phyloP scores from a whole-genome alignment of 2,797 vertebrate genomes.

The Ispidina lecontei region DNA sequence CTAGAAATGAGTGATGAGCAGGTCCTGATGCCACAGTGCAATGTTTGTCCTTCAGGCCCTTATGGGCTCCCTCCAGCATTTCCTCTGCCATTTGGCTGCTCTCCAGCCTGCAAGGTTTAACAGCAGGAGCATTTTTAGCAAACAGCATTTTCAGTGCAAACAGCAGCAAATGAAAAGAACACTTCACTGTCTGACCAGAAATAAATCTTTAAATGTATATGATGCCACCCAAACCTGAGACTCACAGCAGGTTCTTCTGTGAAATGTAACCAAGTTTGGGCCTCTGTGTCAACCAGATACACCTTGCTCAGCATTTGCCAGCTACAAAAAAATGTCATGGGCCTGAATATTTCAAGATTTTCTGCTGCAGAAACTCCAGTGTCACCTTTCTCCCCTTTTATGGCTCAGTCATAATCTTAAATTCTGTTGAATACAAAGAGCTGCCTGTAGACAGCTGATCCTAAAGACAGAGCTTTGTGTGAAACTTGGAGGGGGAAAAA shows the following conservation, averaged over 20 bases:
- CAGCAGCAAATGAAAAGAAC: background rate
- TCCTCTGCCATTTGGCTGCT: background rate
- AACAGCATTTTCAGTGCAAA: background rate
- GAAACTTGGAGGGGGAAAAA: conserved; percentile 9
- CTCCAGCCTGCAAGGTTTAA: background rate
- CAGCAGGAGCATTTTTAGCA: background rate
- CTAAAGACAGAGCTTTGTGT: conserved; percentile 72
- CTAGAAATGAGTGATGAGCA: fast-evolving
- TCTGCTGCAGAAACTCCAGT: conserved; percentile 22
- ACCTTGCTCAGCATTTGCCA: conserved; percentile 27
- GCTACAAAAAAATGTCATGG: conserved; percentile 24
- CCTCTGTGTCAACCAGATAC: background rate
- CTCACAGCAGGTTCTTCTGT: background rate
- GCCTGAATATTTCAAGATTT: conserved; percentile 50
- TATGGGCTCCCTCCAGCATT: background rate
- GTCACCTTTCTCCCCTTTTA: conserved; percentile 72
- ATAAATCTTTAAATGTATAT: background rate
- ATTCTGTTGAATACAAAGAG: conserved; percentile 76
- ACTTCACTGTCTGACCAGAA: background rate
- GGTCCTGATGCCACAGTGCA: background rate
- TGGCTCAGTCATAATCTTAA: conserved; percentile 59
- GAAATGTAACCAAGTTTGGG: background rate
- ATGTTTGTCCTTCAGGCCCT: background rate
- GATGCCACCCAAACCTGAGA: conserved; percentile 14
- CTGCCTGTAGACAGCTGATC: conserved; percentile 74